Evolutionary conservation across 2,797 vertebrate genomes (phyloP).

Genomic region (Danio aesculapii): DNA sequence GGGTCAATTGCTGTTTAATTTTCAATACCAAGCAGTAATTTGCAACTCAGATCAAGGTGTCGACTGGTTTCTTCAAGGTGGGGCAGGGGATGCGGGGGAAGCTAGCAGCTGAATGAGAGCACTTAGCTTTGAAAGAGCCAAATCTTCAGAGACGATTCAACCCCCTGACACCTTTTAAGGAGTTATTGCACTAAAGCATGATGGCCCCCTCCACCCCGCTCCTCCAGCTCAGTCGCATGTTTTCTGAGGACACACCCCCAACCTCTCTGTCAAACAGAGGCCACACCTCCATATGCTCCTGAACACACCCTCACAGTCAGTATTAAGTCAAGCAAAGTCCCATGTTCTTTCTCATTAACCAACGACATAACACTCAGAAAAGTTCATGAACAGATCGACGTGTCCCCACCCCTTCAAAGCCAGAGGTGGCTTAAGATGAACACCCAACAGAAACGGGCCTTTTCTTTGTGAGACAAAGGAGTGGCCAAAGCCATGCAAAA

Average conservation of each 20-base stretch:
- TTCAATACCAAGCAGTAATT: slow-evolving; percentile 65
- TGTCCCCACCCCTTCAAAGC: slow-evolving; percentile 30
- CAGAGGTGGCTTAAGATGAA: slow-evolving; percentile 54
- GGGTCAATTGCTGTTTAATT: slow-evolving; percentile 65
- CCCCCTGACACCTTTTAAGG: slow-evolving; percentile 47
- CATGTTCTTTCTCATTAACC: slow-evolving; percentile 3
- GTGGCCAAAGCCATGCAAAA: slow-evolving; percentile 61
- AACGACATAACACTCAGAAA: slow-evolving; percentile 37
- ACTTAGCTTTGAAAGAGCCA: slow-evolving; percentile 48
- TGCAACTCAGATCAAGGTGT: slow-evolving; percentile 30
- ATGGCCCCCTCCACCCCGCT: slow-evolving; percentile 14
- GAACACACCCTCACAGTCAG: slow-evolving; percentile 69
- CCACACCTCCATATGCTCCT: slow-evolving; percentile 65
- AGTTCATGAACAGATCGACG: slow-evolving; percentile 33
- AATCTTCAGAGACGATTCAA: slow-evolving; percentile 35
- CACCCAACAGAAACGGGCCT: slow-evolving; percentile 67
- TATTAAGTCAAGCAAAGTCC: slow-evolving; percentile 68
- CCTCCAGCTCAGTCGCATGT: slow-evolving; percentile 6
- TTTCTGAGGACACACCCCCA: slow-evolving; percentile 31
- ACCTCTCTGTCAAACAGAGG: slow-evolving; percentile 76
- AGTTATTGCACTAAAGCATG: slow-evolving; percentile 77
- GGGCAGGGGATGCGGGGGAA: neutral
- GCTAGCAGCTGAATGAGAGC: slow-evolving; percentile 42
- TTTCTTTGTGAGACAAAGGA: slow-evolving; percentile 77
- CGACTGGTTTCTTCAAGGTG: slow-evolving; percentile 33